phyloP scores from a whole-genome alignment of 1,140 invertebrate species.

The Octopus bimaculoides region DNA sequence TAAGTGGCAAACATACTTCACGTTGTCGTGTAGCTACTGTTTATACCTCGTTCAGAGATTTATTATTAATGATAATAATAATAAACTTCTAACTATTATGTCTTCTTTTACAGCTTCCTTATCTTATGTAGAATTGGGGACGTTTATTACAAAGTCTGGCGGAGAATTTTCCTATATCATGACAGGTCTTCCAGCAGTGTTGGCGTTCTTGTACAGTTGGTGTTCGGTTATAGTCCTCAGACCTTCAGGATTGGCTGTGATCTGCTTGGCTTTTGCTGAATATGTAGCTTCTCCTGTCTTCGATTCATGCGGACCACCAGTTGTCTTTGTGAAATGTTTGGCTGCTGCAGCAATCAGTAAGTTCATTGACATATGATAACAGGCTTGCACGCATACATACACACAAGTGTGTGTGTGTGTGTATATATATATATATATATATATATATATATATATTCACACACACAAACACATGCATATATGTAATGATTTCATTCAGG shows the following conservation, averaged over 20 bases:
- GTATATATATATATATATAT: not conserved
- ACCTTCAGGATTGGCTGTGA: slow-evolving; percentile 63
- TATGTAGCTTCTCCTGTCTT: slow-evolving; percentile 35
- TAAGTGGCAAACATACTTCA: too few species aligned
- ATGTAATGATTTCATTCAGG: too few species aligned
- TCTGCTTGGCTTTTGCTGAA: slow-evolving; percentile 41
- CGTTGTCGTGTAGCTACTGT: too few species aligned
- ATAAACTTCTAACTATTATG: not conserved
- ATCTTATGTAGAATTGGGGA: slow-evolving; percentile 50
- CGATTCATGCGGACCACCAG: slow-evolving; percentile 37
- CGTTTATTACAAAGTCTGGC: slow-evolving; percentile 42
- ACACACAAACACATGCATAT: rapidly evolving
- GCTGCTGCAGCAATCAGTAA: slow-evolving; percentile 39
- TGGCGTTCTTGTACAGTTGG: slow-evolving; percentile 23
- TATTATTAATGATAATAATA: not conserved
- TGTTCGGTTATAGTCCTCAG: slow-evolving; percentile 63
- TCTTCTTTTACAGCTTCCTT: slow-evolving; percentile 29
- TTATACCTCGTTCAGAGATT: too few species aligned
- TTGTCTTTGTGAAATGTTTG: slow-evolving; percentile 31
- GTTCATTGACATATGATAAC: not conserved
- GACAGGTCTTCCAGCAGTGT: slow-evolving; percentile 21
- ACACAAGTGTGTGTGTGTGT: not conserved
- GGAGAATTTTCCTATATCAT: slow-evolving; percentile 48
- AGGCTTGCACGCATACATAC: too few species aligned
- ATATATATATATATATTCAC: not conserved